Conservation (phyloP, 2,113 vertebrate genomes). For the Clarias batrachus region DNA sequence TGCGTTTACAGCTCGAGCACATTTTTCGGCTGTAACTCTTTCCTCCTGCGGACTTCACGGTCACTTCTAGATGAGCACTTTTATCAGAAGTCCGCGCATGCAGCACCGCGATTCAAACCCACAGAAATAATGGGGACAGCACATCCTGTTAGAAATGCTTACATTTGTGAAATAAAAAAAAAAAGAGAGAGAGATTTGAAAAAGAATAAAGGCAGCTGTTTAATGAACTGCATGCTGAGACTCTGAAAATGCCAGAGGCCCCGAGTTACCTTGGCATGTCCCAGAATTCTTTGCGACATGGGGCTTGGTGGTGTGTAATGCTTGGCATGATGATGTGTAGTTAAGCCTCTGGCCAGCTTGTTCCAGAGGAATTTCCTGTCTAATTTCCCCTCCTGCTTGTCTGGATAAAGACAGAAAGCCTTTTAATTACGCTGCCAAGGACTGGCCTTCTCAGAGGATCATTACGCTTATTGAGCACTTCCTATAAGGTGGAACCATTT, state of each 20-base stretch:
- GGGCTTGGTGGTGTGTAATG: constrained; percentile 52
- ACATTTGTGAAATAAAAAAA: background rate
- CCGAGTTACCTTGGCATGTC: constrained; percentile 35
- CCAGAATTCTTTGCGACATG: constrained; percentile 50
- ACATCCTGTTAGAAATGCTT: background rate
- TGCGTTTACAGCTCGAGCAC: constrained; percentile 11
- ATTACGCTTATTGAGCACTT: constrained; percentile 80
- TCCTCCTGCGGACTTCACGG: background rate
- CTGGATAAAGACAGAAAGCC: constrained; percentile 71
- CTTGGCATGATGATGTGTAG: constrained; percentile 72
- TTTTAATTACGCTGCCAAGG: constrained; percentile 76
- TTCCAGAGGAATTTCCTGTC: constrained; percentile 81
- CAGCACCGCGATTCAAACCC: background rate
- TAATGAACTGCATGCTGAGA: constrained; percentile 28
- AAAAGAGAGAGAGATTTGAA: background rate
- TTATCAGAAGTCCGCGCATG: background rate
- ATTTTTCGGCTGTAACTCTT: background rate
- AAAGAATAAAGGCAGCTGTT: background rate
- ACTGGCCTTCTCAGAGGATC: constrained; percentile 72
- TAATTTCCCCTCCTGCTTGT: constrained; percentile 66
- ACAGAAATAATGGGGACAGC: background rate
- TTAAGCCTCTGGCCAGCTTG: constrained; percentile 75
- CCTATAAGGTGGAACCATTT: constrained; percentile 71
- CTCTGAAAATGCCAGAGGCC: background rate
- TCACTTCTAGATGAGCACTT: constrained; percentile 9